These are phyloP conservation scores for Cephus spinipes DNA, from an alignment of 2,888 invertebrate genomes.

Conservation along the genomic window DNA sequence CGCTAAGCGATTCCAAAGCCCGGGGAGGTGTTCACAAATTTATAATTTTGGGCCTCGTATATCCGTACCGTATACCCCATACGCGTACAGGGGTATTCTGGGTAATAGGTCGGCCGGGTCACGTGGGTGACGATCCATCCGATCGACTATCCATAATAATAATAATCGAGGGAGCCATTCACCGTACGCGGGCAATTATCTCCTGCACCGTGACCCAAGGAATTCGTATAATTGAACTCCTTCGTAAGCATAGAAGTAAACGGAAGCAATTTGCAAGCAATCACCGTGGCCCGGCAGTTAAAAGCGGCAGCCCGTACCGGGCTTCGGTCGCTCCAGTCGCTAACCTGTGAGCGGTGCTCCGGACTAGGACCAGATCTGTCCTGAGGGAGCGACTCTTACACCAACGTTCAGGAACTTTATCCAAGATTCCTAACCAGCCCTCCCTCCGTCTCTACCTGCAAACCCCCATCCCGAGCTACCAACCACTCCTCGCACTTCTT, in stretches of 20 bases:
- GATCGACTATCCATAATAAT: not conserved
- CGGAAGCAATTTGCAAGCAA: conserved; percentile 48
- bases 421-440: conserved; percentile 19
- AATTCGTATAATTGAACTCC: conserved; percentile 2
- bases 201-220: not conserved
- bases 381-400: conserved; percentile 49
- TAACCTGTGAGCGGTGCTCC: conserved; percentile 52
- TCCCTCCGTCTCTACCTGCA: not conserved
- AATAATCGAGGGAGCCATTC: not conserved
- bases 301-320: conserved; percentile 46
- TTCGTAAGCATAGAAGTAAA: conserved; percentile 2
- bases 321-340: conserved; percentile 25
- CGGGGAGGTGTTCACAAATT: no score
- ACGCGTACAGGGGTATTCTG: not conserved
- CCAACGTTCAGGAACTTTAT: conserved; percentile 45
- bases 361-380: conserved; percentile 52
- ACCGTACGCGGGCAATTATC: not conserved
- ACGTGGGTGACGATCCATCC: not conserved
- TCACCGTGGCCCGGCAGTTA: conserved; percentile 51
- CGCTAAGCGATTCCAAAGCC: no score
- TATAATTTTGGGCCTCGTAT: no score
- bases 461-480: not conserved
- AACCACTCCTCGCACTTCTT: not conserved
- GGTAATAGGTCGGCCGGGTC: not conserved
- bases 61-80: no score